These are phyloP conservation scores for Mus musculus DNA, from an alignment of 2,113 vertebrate species.

Conservation along the genomic window GRCm39 chr10:118429501-118430000, in stretches of 20 bases:
- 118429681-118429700: slow-evolving; percentile 12
- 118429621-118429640: neutral
- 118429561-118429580: slow-evolving; percentile 18
- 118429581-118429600: neutral
- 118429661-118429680: slow-evolving; percentile 44
- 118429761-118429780: slow-evolving; percentile 53
- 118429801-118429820: slow-evolving; percentile 43
- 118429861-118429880: slow-evolving; percentile 7
- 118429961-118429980: slow-evolving; percentile 43
- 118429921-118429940: slow-evolving; percentile 53
- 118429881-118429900: slow-evolving; percentile 49
- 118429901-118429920: slow-evolving; percentile 3
- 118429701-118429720: slow-evolving; percentile 10
- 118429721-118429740: slow-evolving; percentile 58
- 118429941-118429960: slow-evolving; percentile 14
- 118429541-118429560: slow-evolving; percentile 50
- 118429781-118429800: slow-evolving; percentile 12
- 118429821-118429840: slow-evolving; percentile 31
- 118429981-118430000: neutral
- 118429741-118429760: neutral
- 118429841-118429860: slow-evolving; percentile 41
- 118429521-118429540: neutral
- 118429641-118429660: slow-evolving; percentile 18
- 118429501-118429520: neutral
- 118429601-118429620: slow-evolving; percentile 61